Conservation (phyloP, 2,888 invertebrate genomes). For the Azorinus chamasolen region DNA sequence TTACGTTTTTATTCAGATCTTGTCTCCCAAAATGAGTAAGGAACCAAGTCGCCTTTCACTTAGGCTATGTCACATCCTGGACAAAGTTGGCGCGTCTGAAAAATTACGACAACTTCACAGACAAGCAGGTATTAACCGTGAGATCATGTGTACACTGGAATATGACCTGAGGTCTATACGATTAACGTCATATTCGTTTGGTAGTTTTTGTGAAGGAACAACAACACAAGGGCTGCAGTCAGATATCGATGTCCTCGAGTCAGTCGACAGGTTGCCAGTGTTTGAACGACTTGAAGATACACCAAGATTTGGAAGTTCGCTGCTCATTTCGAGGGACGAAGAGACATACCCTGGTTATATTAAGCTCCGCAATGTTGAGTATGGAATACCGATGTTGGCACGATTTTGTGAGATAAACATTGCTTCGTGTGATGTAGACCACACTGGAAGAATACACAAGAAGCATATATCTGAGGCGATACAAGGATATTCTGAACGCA, state of each 20-base stretch:
- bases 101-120: neutral
- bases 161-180: neutral
- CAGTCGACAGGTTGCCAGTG: neutral
- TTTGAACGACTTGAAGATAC: neutral
- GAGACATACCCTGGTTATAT: conserved; percentile 2
- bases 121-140: neutral
- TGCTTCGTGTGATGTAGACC: no score
- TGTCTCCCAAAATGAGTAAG: no score
- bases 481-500: neutral
- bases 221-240: neutral
- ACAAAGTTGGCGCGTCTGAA: neutral
- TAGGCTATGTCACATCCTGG: neutral
- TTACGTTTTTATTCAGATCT: no score
- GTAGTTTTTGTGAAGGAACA: conserved; percentile 12
- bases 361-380: neutral
- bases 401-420: no score
- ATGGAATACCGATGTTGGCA: neutral
- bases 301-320: neutral
- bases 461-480: no score
- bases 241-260: neutral
- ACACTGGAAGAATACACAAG: no score
- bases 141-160: neutral
- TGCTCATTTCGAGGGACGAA: neutral
- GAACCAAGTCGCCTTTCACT: neutral
- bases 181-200: neutral